Evolutionary conservation across 1,140 invertebrate species (phyloP), one percentile per base, ranked within the genome.

Genomic region (Scaptomyza pallida): DNA sequence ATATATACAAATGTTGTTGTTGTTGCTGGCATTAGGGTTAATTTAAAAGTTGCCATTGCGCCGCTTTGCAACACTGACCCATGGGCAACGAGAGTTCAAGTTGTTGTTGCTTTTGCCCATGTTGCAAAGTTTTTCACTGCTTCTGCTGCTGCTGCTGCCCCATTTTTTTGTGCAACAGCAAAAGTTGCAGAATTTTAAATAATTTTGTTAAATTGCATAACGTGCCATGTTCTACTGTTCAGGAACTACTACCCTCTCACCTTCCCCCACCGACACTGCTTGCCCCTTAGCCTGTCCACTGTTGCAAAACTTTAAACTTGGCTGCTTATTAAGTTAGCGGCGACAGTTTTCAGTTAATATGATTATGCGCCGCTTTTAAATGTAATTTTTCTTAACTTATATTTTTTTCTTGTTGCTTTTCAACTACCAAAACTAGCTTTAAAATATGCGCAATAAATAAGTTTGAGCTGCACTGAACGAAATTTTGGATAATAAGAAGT

Each of bases 181-280:
- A 63, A 85, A 85, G 77, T 86, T 86, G 51, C 51, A 40, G 74
- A 88, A 89, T 82, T 86, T 86, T 86, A 86, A 86, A 86, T 88
- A 86, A 86, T 88, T 86, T 61, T 75, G 63, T 86, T 82, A 82
- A 82, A 88, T 88, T 86, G 74, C 83, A 82, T 88, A 86, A 88
- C 78, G 70, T 82, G 78, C 60, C 72, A 59, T 73, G 80, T 61
- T 64, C 59, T 57, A 68, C 78, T 8, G 60, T 37, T 51, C 43
- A 67, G 51, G 37, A 30, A 30, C 5, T 30, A 8, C 56, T 5
- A 10, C 6, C 10, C 43, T 12, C n/a, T n/a, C 30, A 16, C 4
- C 21, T 1, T 33, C 2, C 44, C 10, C n/a, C 23, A 3, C 5
- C 16, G 1, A 19, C 2, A 8, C 10, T 16, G 5, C 6, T 16